These are phyloP conservation scores for Gallinago nigripennis DNA, from an alignment of 2,797 vertebrate genomes.

Conservation along the genomic window DNA sequence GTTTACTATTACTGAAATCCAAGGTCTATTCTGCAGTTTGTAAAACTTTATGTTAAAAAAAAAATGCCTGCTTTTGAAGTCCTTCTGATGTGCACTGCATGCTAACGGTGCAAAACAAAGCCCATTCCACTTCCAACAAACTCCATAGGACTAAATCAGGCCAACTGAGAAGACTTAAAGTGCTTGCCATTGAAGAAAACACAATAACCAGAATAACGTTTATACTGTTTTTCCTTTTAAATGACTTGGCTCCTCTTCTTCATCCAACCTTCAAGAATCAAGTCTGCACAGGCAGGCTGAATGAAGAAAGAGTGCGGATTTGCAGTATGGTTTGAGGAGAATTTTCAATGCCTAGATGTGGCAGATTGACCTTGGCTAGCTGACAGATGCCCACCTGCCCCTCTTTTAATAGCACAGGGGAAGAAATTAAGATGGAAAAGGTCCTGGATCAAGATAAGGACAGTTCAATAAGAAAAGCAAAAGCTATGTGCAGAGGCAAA, in stretches of 20 bases:
- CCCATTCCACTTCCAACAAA: neutral
- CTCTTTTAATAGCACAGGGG: neutral
- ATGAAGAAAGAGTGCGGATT: neutral
- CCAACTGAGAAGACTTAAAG: neutral
- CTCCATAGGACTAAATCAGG: neutral
- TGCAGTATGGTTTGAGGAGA: neutral
- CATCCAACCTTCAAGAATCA: neutral
- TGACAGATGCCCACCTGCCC: neutral
- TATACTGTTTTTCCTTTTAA: neutral
- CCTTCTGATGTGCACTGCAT: neutral
- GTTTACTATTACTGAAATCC: neutral
- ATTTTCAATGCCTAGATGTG: neutral
- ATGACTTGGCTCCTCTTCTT: neutral
- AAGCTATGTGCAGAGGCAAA: neutral
- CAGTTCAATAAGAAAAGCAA: neutral
- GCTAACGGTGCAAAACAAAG: neutral
- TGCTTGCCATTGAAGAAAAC: neutral
- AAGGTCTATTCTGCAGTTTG: neutral
- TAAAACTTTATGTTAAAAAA: neutral
- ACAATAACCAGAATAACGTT: neutral
- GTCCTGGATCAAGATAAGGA: neutral
- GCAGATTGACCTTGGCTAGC: neutral
- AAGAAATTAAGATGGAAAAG: neutral
- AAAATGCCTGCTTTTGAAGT: neutral
- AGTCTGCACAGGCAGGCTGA: neutral